phyloP scores from a whole-genome alignment of 2,888 invertebrate species.

The Spilosoma lubricipeda region DNA sequence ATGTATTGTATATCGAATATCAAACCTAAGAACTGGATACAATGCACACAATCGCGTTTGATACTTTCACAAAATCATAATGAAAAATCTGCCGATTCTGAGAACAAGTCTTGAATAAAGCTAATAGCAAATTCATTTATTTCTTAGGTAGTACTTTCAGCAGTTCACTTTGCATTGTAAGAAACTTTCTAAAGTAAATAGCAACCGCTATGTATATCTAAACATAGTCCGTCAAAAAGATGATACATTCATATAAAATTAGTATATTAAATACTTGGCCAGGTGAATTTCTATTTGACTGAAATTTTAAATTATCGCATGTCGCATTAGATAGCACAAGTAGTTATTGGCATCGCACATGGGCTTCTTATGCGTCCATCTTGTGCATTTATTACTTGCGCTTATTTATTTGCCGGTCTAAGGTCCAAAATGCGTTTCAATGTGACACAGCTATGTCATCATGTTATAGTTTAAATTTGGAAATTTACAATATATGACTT shows the following conservation, averaged over 20 bases:
- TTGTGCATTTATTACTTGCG: constrained; percentile 60
- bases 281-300: constrained; percentile 63
- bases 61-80: background rate
- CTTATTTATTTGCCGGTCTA: constrained; percentile 20
- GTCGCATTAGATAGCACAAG: constrained; percentile 61
- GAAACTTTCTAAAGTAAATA: constrained; percentile 28
- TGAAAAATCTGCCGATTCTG: background rate
- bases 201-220: constrained; percentile 21
- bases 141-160: background rate
- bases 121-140: background rate
- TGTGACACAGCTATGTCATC: constrained; percentile 46
- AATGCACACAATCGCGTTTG: background rate
- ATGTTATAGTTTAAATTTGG: constrained; percentile 37
- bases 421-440: constrained; percentile 11
- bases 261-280: constrained; percentile 63
- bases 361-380: constrained; percentile 72
- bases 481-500: constrained; percentile 27
- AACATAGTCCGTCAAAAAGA: constrained; percentile 58
- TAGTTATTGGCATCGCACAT: constrained; percentile 66
- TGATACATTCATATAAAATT: constrained; percentile 72
- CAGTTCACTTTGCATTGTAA: background rate
- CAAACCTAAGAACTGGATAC: background rate
- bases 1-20: background rate
- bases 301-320: constrained; percentile 75
- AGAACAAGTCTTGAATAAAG: background rate